These are phyloP conservation scores for Calameuta pallipes DNA, from an alignment of 2,888 invertebrate species.

Conservation along the genomic window DNA sequence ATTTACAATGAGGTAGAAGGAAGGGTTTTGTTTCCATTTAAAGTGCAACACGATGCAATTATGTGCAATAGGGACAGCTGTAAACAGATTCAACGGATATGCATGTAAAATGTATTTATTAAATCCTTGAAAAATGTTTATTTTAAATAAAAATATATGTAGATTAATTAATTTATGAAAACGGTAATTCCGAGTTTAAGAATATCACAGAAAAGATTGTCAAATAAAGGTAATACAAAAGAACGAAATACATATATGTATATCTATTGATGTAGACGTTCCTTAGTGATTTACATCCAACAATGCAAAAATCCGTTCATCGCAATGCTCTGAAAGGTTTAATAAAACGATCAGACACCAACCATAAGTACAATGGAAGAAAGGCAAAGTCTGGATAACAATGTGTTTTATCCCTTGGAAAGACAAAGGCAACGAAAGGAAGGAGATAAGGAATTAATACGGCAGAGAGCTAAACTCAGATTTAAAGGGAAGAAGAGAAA, in stretches of 20 bases:
- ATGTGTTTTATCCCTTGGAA: neutral
- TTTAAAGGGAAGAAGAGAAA: neutral
- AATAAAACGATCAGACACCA: neutral
- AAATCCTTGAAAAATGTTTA: neutral
- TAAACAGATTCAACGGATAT: neutral
- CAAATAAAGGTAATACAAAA: neutral
- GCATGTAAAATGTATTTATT: neutral
- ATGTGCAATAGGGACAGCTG: neutral
- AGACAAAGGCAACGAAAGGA: neutral
- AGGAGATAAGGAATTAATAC: neutral
- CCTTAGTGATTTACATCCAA: neutral
- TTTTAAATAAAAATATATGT: neutral
- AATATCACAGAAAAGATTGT: neutral
- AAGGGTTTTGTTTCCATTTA: neutral
- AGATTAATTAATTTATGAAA: neutral
- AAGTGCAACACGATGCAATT: neutral
- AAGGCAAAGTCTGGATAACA: neutral
- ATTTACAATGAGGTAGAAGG: neutral
- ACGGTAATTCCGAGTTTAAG: neutral
- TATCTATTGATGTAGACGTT: neutral
- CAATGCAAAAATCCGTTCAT: neutral
- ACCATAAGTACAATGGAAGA: neutral
- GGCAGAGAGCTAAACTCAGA: neutral
- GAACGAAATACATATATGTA: neutral
- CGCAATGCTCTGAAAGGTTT: neutral